phyloP scores from a whole-genome alignment of 2,888 invertebrate genomes.

The Leptura quadrifasciata region DNA sequence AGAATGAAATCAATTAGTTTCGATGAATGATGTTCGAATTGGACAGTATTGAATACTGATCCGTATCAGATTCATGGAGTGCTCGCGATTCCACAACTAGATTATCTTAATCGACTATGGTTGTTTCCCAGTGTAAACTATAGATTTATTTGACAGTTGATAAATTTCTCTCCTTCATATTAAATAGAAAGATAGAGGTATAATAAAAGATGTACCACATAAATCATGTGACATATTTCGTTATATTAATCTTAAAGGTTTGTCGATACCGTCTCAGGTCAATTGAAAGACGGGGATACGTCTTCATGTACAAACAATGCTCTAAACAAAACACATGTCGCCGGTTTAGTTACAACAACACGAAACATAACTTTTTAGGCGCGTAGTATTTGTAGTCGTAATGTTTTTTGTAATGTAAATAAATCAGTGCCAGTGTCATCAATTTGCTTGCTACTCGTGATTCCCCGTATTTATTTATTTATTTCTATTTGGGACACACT shows the following conservation, averaged over 20 bases:
- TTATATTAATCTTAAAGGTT: slow-evolving; percentile 41
- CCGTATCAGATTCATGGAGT: slow-evolving; percentile 65
- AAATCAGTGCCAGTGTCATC: not conserved
- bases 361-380: not conserved
- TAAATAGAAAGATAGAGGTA: slow-evolving; percentile 61
- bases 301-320: not conserved
- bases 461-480: too few relatives aligned
- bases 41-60: slow-evolving; percentile 68
- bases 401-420: not conserved
- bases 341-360: not conserved
- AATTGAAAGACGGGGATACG: not conserved
- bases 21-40: slow-evolving; percentile 68
- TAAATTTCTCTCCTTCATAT: slow-evolving; percentile 60
- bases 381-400: not conserved
- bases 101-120: slow-evolving; percentile 65
- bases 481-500: too few relatives aligned
- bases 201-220: slow-evolving; percentile 61
- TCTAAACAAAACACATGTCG: not conserved
- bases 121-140: slow-evolving; percentile 60
- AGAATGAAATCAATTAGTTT: slow-evolving; percentile 70
- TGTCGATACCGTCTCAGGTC: slow-evolving; percentile 10
- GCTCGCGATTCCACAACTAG: slow-evolving; percentile 64
- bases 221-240: slow-evolving; percentile 59
- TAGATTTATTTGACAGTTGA: slow-evolving; percentile 60
- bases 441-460: not conserved